Base-by-base conservation (phyloP, 2,888 invertebrate species). In the Acleris literana region DNA sequence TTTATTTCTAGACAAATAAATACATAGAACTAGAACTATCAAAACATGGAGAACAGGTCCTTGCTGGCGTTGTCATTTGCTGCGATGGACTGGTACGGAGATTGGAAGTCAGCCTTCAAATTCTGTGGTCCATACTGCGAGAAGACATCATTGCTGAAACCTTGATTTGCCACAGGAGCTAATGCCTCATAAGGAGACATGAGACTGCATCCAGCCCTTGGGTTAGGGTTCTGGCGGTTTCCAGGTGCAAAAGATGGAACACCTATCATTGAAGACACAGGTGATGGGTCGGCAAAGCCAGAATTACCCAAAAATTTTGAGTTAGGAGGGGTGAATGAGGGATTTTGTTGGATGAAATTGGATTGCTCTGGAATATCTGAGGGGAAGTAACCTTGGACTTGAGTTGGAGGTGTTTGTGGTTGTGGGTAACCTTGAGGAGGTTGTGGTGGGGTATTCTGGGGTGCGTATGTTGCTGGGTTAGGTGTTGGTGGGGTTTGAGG, bases 131-230 rank as follows among this genome's bases (percentile, higher is more conserved):
- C 74, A 66, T 78, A 66, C 6, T 67, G 66, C 0, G 55, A 48
- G n/a, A 66, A 62, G 5, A 39, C 43, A n/a, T 65, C 58, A 1
- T 54, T 43, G 5, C 44, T 2, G 43, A 11, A 74, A 67, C 69
- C 79, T 0, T 75, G 70, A 0, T 17, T 43, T 1, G 79, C 76
- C 39, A 16, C 72, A 0, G 81, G 68, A 0, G 72, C 73, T 16
- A 86, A 70, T 1, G 82, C 83, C 68, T 86, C 86, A 43, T 86
- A 86, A 0, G 86, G 86, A 0, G 86, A 86, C 80, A 83, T 83
- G 0, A 86, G 57, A 16, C 73, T 68, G 63, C 80, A 70, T 22
- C 75, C 78, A 11, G 71, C 72, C n/a, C 82, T 78, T 3, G 76
- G 70, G 5, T 51, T 48, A 1, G 62, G 20, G 3, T 43, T 20